phyloP scores from a whole-genome alignment of 64 coral and sea anemone species.

The Stichodactyla mertensii region DNA sequence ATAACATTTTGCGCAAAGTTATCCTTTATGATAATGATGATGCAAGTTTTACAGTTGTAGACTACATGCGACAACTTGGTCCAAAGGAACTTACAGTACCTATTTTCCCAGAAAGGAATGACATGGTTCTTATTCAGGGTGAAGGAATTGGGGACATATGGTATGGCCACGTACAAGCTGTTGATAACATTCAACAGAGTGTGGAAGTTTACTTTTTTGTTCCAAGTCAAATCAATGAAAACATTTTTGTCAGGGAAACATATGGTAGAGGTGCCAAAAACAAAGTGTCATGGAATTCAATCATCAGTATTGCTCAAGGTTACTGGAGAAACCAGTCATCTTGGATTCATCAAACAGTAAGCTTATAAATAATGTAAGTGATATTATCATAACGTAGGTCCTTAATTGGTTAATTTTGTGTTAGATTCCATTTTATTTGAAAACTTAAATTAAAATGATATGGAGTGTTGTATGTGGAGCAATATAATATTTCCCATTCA shows the following conservation, averaged over 20 bases:
- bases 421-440: conserved; percentile 16
- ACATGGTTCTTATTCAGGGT: conserved; percentile 49
- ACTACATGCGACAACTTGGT: conserved; percentile 36
- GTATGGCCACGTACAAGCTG: conserved; percentile 30
- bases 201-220: conserved; percentile 33
- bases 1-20: conserved; percentile 35
- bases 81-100: conserved; percentile 20
- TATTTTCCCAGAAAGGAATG: conserved; percentile 26
- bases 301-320: conserved; percentile 22
- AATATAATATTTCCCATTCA: too few relatives aligned
- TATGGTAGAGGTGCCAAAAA: conserved; percentile 25
- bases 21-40: conserved; percentile 25
- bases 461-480: not conserved
- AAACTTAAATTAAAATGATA: too few relatives aligned
- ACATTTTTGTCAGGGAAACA: conserved; percentile 30
- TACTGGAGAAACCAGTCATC: conserved; percentile 20
- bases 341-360: not conserved
- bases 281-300: conserved; percentile 28
- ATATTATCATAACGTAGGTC: too few relatives aligned
- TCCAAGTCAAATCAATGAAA: conserved; percentile 14
- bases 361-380: too few relatives aligned
- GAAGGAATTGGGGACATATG: conserved; percentile 33
- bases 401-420: too few relatives aligned
- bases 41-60: conserved; percentile 32
- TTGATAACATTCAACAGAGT: conserved; percentile 25